These are phyloP conservation scores for Pseudomyrmex gracilis DNA, from an alignment of 1,140 invertebrate genomes.

Conservation along the genomic window DNA sequence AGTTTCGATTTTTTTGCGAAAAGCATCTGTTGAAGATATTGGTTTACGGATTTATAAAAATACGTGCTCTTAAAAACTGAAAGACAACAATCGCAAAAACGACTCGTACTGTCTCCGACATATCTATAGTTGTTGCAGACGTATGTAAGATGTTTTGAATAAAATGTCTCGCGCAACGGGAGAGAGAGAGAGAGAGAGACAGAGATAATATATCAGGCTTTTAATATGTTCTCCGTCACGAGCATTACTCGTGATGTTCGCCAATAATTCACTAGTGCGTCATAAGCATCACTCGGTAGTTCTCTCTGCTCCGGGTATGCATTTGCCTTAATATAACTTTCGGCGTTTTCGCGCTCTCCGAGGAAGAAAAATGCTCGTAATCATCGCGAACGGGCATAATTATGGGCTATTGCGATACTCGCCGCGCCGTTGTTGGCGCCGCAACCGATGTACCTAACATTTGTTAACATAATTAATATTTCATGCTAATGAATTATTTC, in stretches of 20 bases:
- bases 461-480: slow-evolving; percentile 14
- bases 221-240: slow-evolving; percentile 46
- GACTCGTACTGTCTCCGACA: neutral
- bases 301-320: neutral
- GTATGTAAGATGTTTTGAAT: slow-evolving; percentile 1
- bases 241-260: slow-evolving; percentile 37
- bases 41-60: neutral
- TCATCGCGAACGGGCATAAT: neutral
- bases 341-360: neutral
- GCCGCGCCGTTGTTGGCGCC: neutral
- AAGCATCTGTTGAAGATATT: too few relatives aligned
- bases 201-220: slow-evolving; percentile 43
- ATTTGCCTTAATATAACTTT: slow-evolving; percentile 46
- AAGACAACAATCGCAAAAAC: neutral
- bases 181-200: neutral
- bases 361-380: slow-evolving; percentile 8
- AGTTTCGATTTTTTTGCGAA: too few relatives aligned
- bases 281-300: slow-evolving; percentile 46
- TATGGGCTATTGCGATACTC: neutral
- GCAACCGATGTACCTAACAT: neutral
- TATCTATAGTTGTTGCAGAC: neutral
- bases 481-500: slow-evolving; percentile 34
- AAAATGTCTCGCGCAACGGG: slow-evolving; percentile 6
- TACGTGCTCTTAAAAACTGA: neutral
- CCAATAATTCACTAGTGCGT: slow-evolving; percentile 41